Evolutionary conservation across 2,113 vertebrate genomes (phyloP).

Genomic region (Protomyctophum bolini): DNA sequence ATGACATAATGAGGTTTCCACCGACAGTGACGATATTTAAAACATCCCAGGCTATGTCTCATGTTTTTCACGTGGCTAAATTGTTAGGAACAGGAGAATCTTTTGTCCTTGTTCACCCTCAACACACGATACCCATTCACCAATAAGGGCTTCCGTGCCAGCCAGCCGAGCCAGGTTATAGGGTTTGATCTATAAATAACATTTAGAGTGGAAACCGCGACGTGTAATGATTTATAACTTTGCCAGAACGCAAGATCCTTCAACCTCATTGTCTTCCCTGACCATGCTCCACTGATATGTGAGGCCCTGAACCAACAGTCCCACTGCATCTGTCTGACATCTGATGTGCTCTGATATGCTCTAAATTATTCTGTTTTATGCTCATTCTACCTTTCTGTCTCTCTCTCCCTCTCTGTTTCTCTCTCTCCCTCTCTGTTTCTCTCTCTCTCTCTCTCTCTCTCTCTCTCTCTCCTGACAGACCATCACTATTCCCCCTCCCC

Average conservation of each 20-base stretch:
- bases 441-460: constrained; percentile 34
- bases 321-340: constrained; percentile 43
- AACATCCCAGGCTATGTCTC: too few relatives aligned
- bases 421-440: constrained; percentile 52
- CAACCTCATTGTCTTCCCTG: constrained; percentile 50
- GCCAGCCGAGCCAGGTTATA: too few relatives aligned
- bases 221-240: background rate
- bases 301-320: constrained; percentile 51
- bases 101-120: too few relatives aligned
- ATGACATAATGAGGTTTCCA: too few relatives aligned
- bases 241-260: background rate
- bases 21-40: too few relatives aligned
- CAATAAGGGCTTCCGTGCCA: too few relatives aligned
- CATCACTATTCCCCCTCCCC: constrained; percentile 54
- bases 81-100: too few relatives aligned
- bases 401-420: constrained; percentile 52
- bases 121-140: too few relatives aligned
- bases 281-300: constrained; percentile 46
- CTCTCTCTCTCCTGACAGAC: constrained; percentile 60
- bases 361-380: background rate
- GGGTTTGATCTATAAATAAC: too few relatives aligned
- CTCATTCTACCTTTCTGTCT: constrained; percentile 3
- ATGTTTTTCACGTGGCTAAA: too few relatives aligned
- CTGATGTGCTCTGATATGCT: constrained; percentile 11
- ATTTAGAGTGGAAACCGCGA: too few relatives aligned